Base-by-base conservation (phyloP, 1,140 invertebrate genomes). In the Coenobita brevimanus region DNA sequence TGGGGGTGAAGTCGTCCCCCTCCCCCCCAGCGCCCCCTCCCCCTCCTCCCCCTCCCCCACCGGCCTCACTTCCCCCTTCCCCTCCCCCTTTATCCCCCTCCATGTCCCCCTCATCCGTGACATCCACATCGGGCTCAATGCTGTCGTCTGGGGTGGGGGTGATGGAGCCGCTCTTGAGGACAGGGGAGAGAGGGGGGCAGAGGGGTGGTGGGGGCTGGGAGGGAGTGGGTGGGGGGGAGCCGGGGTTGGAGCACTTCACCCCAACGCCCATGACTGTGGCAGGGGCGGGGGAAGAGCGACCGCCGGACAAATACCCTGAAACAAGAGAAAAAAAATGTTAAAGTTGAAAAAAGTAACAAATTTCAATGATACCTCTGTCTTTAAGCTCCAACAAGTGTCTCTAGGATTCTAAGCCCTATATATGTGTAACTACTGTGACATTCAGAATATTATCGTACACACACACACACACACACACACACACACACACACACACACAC, bases 61-160 rank as follows among this genome's bases (percentile, higher is more conserved):
- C 79, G 33, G 50, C 81, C 15, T 41, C 50, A 54, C 69, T 64
- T 6, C 81, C 81, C 69, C 73, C 82, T 6, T 38, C 79, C 3
- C 82, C 82, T 69, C 38, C 82, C 36, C 82, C 82, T 43, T 87
- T 80, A 38, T 79, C 76, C 3, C 84, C 64, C 50, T 87, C 84
- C 76, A 87, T 30, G 57, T 87, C 84, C 24, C 84, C 84, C 43
- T 87, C 84, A 46, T 87, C 84, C 38, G 84, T 87, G 60, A 87
- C 84, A 46, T 87, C 84, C n/a, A 87, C 84, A 30, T 87, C 84
- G 8, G 83, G 83, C 24, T 86, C 83, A 17, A 87, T 87, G 64
- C n/a, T 50, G 84, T 87, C 84, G 13, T 87, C 84, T 30, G 76
- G 84, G 3, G 84, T 87, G 76, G 84, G 84, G 41, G 84, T 87